These are phyloP conservation scores for Diaperis boleti DNA, from an alignment of 2,888 invertebrate genomes.

Conservation along the genomic window DNA sequence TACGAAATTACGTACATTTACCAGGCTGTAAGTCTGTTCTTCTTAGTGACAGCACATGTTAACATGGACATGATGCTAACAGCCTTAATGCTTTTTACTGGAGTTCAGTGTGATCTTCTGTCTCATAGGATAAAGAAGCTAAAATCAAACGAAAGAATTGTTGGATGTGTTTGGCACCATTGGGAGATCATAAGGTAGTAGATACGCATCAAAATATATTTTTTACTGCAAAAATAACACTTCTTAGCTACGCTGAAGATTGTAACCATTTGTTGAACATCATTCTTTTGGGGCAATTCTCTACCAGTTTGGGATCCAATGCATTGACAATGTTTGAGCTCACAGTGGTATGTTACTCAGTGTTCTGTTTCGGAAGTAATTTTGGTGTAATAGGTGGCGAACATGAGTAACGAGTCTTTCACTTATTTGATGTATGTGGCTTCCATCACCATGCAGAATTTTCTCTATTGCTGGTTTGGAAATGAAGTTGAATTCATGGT, in stretches of 20 bases:
- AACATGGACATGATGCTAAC: constrained; percentile 6
- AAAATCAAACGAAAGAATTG: background rate
- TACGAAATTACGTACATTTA: constrained; percentile 36
- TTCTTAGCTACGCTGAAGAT: background rate
- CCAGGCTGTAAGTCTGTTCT: constrained; percentile 15
- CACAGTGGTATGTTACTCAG: background rate
- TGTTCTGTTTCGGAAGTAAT: too few species aligned
- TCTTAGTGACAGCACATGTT: background rate
- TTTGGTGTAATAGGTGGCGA: too few species aligned
- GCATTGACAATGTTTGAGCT: constrained; percentile 3
- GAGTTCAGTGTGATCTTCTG: constrained; percentile 18
- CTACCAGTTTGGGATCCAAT: background rate
- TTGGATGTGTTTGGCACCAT: constrained; percentile 7
- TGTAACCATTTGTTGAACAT: background rate
- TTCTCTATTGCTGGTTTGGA: too few species aligned
- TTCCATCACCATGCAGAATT: background rate
- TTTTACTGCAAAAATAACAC: background rate
- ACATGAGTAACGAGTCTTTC: too few species aligned
- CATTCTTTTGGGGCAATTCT: constrained; percentile 6
- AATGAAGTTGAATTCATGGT: too few species aligned
- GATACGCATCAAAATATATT: too few species aligned
- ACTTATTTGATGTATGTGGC: background rate
- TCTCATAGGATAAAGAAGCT: constrained; percentile 12
- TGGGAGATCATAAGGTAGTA: background rate
- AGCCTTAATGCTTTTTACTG: constrained; percentile 12